Conservation (phyloP, 2,113 vertebrate genomes). For the Pygoscelis adeliae region DNA sequence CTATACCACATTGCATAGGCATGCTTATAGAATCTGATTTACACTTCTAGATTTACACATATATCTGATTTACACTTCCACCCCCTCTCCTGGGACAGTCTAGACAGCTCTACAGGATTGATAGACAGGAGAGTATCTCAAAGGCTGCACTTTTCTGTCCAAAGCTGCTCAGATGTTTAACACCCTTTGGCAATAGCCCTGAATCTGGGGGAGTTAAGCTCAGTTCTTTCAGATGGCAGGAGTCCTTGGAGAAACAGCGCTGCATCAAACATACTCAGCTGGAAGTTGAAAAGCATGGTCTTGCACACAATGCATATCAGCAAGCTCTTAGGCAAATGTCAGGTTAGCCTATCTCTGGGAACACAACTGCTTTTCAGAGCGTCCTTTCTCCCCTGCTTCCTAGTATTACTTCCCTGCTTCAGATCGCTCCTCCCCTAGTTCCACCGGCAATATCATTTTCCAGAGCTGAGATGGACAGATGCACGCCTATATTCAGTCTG, state of each 20-base stretch:
- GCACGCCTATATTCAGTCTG: background rate
- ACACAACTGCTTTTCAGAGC: background rate
- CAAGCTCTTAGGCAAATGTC: background rate
- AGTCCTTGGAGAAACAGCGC: background rate
- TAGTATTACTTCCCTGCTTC: background rate
- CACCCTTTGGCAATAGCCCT: background rate
- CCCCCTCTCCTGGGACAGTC: background rate
- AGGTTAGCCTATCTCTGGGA: background rate
- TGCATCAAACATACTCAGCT: background rate
- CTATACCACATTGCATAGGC: background rate
- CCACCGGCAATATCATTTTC: background rate
- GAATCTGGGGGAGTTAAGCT: background rate
- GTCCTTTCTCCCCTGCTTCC: background rate
- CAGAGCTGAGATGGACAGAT: background rate
- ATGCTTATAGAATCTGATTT: slow-evolving; percentile 22
- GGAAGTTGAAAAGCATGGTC: background rate
- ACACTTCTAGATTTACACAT: background rate
- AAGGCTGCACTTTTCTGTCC: background rate
- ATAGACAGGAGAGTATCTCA: slow-evolving; percentile 3
- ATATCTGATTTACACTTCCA: slow-evolving; percentile 36
- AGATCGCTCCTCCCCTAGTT: background rate
- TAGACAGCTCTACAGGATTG: slow-evolving; percentile 21
- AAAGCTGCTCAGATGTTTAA: background rate
- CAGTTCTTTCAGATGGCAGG: background rate
- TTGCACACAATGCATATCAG: background rate